Base-by-base conservation (phyloP, 2,113 vertebrate species). In the Caranx melampygus region DNA sequence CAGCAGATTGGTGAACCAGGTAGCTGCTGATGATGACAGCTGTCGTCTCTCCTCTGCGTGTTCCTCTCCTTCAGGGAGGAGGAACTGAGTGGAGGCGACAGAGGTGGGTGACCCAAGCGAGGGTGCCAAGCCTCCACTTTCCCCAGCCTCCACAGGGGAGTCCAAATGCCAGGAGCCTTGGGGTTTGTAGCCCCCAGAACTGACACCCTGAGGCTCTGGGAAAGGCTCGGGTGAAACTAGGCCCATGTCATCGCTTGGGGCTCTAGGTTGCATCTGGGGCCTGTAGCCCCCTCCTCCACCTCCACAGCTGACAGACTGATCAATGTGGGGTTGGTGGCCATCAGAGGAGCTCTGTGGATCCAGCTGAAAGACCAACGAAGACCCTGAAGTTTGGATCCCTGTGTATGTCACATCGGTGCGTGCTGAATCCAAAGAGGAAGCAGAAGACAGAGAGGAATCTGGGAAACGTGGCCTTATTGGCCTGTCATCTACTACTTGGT, bases 41-140 rank as follows among this genome's bases (percentile, higher is more conserved):
- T 83, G 88, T 33, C 57, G 83, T 68, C 81, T 90, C 37, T 94
- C 95, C 54, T 96, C 96, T 64, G 90, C 89, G 11, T 92, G 82
- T 11, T 96, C 96, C 84, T 95, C 97, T 4, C 72, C 84, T 4
- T 95, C 92, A 0, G 97, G 97, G 77, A 99, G 96, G 81, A 99
- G 94, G 92, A 98, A 99, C 78, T 98, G 97, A 26, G 97, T 96
- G 62, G 98, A 99, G 79, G 96, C 97, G 79, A 99, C 86, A 1
- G 97, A 99, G 20, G 97, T 98, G 0, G 98, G 98, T 65, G 97
- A 99, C 54, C 98, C 98, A 63, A 99, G 96, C 12, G 93, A 95
- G 15, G 95, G 94, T 57, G 95, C 95, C 15, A 87, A 72, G 71
- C 93, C 94, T 0, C 34, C 21, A 13, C 71, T 86, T 91, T 95